phyloP scores from a whole-genome alignment of 2,797 vertebrate genomes.

The Myripristis murdjan region DNA sequence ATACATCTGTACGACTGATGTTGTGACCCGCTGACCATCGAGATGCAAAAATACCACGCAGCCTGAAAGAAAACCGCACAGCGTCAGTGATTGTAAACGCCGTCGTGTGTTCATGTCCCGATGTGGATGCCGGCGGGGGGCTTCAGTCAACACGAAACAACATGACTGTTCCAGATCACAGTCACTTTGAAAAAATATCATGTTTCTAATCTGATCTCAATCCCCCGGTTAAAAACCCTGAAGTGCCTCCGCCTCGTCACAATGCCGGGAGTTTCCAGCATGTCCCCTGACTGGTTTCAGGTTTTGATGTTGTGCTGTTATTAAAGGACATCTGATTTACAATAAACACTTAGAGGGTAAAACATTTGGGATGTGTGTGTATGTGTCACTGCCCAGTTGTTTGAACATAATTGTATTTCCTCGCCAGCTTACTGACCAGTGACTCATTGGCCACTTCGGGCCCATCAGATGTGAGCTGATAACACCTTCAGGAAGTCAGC shows the following conservation, averaged over 20 bases:
- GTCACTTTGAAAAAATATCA: background rate
- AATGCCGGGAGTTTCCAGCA: slow-evolving; percentile 42
- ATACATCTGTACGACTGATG: no score
- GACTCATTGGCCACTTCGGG: background rate
- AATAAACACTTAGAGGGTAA: background rate
- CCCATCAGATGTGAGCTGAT: background rate
- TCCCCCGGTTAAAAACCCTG: slow-evolving; percentile 20
- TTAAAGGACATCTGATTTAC: slow-evolving; percentile 7
- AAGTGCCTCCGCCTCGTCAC: slow-evolving; percentile 4
- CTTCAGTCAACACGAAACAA: no score
- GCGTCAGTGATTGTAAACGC: no score
- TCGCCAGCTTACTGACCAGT: background rate
- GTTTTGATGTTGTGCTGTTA: background rate
- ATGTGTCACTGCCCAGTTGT: no score
- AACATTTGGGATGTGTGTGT: no score
- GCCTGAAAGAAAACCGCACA: no score
- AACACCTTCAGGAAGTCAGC: background rate
- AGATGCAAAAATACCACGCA: no score
- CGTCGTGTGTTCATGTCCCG: no score
- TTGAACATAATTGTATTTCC: no score
- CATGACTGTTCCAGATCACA: background rate
- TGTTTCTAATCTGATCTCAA: background rate
- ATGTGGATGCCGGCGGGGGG: no score
- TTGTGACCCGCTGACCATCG: no score
- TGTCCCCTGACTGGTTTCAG: background rate